Evolutionary conservation across 2,797 vertebrate species (phyloP).

Genomic region (Squalus acanthias): DNA sequence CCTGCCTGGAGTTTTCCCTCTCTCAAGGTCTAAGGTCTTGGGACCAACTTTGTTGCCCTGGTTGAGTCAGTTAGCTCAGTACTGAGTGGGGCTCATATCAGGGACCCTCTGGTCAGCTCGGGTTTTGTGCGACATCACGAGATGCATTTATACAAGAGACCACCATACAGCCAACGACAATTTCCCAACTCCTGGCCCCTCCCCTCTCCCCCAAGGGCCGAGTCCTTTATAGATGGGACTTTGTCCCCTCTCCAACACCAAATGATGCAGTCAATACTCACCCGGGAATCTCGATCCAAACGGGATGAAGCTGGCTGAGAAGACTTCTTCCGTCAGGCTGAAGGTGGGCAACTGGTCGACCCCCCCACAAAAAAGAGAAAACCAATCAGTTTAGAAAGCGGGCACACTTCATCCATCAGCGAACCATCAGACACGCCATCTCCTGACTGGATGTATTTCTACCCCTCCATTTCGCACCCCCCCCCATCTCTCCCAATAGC

Average conservation of each 20-base stretch:
- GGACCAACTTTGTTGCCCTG: not conserved
- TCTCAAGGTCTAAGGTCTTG: not conserved
- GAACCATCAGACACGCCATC: not conserved
- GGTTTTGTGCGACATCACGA: not conserved
- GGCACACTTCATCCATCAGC: not conserved
- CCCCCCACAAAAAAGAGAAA: not conserved
- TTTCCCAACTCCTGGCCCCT: no score
- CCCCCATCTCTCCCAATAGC: not conserved
- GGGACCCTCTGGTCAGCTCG: no score
- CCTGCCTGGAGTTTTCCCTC: not conserved
- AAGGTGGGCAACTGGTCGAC: not conserved
- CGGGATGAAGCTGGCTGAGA: not conserved
- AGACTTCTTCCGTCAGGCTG: not conserved
- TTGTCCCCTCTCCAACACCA: not conserved
- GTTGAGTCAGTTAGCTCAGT: not conserved
- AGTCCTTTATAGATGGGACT: not conserved
- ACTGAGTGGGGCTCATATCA: fast-evolving
- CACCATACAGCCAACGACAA: not conserved
- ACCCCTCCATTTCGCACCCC: not conserved
- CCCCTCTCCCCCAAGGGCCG: not conserved
- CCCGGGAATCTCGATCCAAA: not conserved
- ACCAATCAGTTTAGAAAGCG: no score
- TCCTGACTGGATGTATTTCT: not conserved
- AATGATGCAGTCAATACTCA: not conserved
- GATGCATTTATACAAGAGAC: not conserved